A percentile compares a stretch with the other conserved stretches of the same genome.
Evolutionary conservation across 2,888 invertebrate genomes (phyloP).

Genomic region (Capitulum mitella): DNA sequence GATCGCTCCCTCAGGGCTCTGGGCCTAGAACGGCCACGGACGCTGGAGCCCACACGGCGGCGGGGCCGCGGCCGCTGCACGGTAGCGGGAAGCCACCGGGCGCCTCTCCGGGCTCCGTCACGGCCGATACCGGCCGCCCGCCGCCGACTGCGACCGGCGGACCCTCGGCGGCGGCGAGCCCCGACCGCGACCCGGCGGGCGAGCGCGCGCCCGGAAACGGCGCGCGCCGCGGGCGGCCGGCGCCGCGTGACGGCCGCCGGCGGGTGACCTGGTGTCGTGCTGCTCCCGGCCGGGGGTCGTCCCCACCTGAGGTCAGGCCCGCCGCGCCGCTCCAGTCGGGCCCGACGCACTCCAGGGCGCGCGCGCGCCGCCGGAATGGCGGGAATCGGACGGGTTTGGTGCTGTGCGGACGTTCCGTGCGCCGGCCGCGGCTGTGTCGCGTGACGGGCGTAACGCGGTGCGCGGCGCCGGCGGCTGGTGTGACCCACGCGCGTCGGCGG

Average conservation of each 20-base stretch:
- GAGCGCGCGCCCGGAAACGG: background rate
- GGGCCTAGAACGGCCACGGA: too few relatives aligned
- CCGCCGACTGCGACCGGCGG: too few relatives aligned
- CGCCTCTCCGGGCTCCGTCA: too few relatives aligned
- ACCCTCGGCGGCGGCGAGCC: too few relatives aligned
- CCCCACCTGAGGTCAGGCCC: slow-evolving; percentile 9
- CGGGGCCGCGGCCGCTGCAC: too few relatives aligned
- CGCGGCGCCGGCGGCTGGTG: background rate
- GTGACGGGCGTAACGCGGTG: too few relatives aligned
- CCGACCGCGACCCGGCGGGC: background rate
- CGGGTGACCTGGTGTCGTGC: slow-evolving; percentile 21
- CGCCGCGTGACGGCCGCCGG: slow-evolving; percentile 2
- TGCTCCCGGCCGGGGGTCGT: slow-evolving; percentile 17
- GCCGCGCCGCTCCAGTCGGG: background rate
- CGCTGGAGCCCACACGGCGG: too few relatives aligned
- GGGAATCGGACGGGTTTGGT: too few relatives aligned
- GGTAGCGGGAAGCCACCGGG: too few relatives aligned
- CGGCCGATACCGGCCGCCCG: too few relatives aligned
- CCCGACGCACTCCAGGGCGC: background rate
- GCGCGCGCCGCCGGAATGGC: background rate
- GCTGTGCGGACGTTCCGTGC: background rate
- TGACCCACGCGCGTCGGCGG: background rate
- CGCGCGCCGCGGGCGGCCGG: background rate
- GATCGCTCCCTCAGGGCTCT: too few relatives aligned
- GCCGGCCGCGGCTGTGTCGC: too few relatives aligned